Conservation (phyloP, 2,888 invertebrate species). For the Buathra laborator region DNA sequence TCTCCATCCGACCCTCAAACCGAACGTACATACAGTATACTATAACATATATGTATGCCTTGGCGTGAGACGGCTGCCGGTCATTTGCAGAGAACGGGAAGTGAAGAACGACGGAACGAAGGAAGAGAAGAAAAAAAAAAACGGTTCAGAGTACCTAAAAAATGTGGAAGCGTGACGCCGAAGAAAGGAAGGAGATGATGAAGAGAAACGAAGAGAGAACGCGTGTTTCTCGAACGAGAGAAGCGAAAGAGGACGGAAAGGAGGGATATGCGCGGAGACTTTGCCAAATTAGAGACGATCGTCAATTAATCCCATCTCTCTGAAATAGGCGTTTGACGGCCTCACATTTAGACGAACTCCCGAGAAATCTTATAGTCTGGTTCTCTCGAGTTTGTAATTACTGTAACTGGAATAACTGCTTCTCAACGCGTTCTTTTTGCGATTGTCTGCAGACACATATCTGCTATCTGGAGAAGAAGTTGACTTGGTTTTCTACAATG, state of each 20-base stretch:
- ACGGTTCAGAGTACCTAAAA: conserved; percentile 30
- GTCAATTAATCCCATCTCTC: conserved; percentile 38
- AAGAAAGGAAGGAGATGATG: conserved; percentile 32
- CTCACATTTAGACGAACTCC: neutral
- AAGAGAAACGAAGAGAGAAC: conserved; percentile 24
- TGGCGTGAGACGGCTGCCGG: conserved; percentile 26
- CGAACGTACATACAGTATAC: neutral
- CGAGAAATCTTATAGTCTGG: neutral
- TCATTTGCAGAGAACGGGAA: conserved; percentile 39
- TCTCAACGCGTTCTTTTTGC: neutral
- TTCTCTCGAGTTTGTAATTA: neutral
- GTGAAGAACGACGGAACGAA: conserved; percentile 26
- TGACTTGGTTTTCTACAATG: neutral
- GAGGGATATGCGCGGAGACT: neutral
- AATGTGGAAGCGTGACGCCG: conserved; percentile 15
- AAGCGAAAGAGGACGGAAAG: neutral
- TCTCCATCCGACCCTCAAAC: conserved; percentile 5
- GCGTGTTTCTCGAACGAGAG: too few species aligned
- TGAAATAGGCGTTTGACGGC: neutral
- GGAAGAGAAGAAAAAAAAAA: conserved; percentile 21
- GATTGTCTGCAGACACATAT: neutral
- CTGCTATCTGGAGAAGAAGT: neutral
- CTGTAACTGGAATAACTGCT: conserved; percentile 19
- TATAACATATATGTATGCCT: neutral
- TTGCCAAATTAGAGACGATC: conserved; percentile 34